These are phyloP conservation scores for Micrastur ruficollis DNA, from an alignment of 2,797 vertebrate genomes.

Conservation along the genomic window DNA sequence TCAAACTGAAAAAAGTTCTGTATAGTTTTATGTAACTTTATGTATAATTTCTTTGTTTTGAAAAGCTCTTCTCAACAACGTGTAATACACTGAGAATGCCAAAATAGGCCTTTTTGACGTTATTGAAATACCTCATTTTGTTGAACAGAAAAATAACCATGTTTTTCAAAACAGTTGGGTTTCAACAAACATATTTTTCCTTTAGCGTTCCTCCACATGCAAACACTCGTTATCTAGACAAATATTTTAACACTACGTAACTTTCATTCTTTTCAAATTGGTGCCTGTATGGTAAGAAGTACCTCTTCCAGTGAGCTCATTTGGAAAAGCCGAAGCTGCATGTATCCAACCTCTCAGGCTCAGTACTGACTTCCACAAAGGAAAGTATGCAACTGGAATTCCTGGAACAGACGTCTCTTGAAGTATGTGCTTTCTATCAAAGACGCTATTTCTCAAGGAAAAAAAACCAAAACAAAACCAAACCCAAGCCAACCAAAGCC, in stretches of 20 bases:
- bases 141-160: neutral
- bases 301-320: neutral
- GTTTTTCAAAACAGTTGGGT: neutral
- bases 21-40: neutral
- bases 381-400: conserved; percentile 26
- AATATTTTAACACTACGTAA: conserved; percentile 13
- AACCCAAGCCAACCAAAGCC: neutral
- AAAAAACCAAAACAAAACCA: neutral
- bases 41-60: neutral
- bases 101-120: neutral
- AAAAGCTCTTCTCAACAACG: neutral
- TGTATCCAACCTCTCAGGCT: neutral
- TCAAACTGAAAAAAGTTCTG: neutral
- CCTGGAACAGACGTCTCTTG: neutral
- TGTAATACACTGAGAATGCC: neutral
- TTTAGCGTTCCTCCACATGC: neutral
- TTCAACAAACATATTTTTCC: neutral
- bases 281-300: neutral
- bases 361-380: neutral
- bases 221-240: neutral
- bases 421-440: neutral
- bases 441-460: neutral
- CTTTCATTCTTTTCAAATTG: neutral
- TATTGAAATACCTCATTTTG: neutral
- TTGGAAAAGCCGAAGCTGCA: neutral